Conservation (phyloP, 2,888 invertebrate species). For the Colostygia pectinataria region DNA sequence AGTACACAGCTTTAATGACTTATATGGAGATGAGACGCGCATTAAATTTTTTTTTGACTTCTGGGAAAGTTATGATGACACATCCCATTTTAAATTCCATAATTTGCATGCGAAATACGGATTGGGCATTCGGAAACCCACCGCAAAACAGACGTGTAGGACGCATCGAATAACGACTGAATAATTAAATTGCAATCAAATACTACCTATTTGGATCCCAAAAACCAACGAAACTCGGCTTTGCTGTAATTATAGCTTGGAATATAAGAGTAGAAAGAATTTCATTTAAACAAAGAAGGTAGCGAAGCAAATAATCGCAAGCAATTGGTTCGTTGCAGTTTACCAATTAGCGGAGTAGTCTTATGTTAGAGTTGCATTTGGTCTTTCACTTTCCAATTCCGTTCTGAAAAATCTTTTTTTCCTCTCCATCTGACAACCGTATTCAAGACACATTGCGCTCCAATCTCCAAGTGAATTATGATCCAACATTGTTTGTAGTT, state of each 20-base stretch:
- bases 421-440: slow-evolving; percentile 55
- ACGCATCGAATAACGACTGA: slow-evolving; percentile 59
- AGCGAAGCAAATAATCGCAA: slow-evolving; percentile 49
- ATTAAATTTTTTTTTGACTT: slow-evolving; percentile 18
- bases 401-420: slow-evolving; percentile 34
- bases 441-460: slow-evolving; percentile 47
- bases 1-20: slow-evolving; percentile 27
- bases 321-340: slow-evolving; percentile 62
- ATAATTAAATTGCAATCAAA: slow-evolving; percentile 72
- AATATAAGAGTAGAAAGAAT: slow-evolving; percentile 72
- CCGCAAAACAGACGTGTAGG: slow-evolving; percentile 41
- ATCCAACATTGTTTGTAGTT: slow-evolving; percentile 47
- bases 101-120: slow-evolving; percentile 42
- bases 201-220: slow-evolving; percentile 59
- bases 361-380: slow-evolving; percentile 36
- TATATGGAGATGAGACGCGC: slow-evolving; percentile 28
- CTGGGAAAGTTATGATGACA: slow-evolving; percentile 25
- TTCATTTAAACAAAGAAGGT: slow-evolving; percentile 72
- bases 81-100: slow-evolving; percentile 30
- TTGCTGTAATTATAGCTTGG: slow-evolving; percentile 60
- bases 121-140: slow-evolving; percentile 39
- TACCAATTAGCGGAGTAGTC: slow-evolving; percentile 63
- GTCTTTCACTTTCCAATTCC: slow-evolving; percentile 20
- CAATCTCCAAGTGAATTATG: slow-evolving; percentile 38
- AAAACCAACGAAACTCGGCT: slow-evolving; percentile 53